Percentiles rank a stretch among this genome's conserved stretches.
Conservation (phyloP, 1,140 invertebrate genomes). For the Nephotettix cincticeps region DNA sequence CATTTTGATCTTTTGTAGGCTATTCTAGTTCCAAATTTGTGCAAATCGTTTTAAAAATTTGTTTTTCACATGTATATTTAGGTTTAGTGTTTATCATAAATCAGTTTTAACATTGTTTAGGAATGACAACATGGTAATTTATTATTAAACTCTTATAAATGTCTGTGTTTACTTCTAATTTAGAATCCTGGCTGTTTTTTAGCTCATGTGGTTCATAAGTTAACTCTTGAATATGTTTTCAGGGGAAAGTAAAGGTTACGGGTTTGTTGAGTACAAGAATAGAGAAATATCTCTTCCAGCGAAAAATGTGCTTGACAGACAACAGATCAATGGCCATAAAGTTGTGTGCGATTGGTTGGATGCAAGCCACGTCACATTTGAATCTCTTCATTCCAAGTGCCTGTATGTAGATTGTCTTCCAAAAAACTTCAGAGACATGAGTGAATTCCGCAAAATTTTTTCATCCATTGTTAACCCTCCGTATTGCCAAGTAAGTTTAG, state of each 20-base stretch:
- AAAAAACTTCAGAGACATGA: slow-evolving; percentile 55
- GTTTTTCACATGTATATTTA: too few species aligned
- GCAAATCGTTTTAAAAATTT: too few species aligned
- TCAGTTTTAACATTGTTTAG: too few species aligned
- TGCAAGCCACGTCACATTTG: slow-evolving; percentile 51
- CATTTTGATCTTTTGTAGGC: too few species aligned
- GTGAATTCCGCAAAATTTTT: slow-evolving; percentile 56
- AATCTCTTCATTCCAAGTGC: slow-evolving; percentile 56
- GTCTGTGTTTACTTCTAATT: too few species aligned
- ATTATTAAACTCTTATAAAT: too few species aligned
- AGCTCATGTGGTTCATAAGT: too few species aligned
- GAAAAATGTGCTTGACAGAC: slow-evolving; percentile 52
- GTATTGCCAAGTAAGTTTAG: slow-evolving; percentile 57
- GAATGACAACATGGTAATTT: too few species aligned
- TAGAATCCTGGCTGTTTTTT: too few species aligned
- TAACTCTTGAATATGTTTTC: too few species aligned
- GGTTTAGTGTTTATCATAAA: too few species aligned
- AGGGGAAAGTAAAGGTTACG: slow-evolving; percentile 60
- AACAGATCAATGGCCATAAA: slow-evolving; percentile 45
- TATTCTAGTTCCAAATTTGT: too few species aligned
- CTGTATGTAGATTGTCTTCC: slow-evolving; percentile 56
- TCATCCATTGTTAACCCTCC: slow-evolving; percentile 54
- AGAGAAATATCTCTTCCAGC: slow-evolving; percentile 53
- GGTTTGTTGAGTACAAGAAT: slow-evolving; percentile 58
- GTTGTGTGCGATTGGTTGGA: slow-evolving; percentile 58